phyloP scores from a whole-genome alignment of 2,797 vertebrate species.

The Zenarchopterus dispar region DNA sequence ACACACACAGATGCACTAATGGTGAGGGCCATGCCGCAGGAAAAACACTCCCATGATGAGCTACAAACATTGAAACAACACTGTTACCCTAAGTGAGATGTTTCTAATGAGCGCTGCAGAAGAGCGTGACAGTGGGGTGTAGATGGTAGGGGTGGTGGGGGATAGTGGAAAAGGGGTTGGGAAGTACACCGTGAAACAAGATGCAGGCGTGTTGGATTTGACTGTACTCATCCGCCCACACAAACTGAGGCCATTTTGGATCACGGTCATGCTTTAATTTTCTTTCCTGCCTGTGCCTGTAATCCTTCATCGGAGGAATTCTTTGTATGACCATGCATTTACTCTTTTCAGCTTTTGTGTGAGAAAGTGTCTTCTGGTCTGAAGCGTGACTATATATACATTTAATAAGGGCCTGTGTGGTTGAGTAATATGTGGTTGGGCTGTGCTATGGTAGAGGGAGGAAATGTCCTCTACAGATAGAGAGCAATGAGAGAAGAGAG shows the following conservation, averaged over 20 bases:
- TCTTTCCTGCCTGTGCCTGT: slow-evolving; percentile 35
- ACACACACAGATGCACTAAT: slow-evolving; percentile 47
- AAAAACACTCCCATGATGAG: slow-evolving; percentile 75
- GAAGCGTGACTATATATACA: slow-evolving; percentile 85
- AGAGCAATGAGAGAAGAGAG: slow-evolving; percentile 63
- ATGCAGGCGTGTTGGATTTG: slow-evolving; percentile 57
- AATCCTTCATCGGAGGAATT: slow-evolving; percentile 42
- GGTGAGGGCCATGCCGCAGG: slow-evolving; percentile 60
- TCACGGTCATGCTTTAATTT: slow-evolving; percentile 50
- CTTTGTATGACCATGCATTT: slow-evolving; percentile 56
- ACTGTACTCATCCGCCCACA: slow-evolving; percentile 58
- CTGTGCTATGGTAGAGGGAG: slow-evolving; percentile 68
- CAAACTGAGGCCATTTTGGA: slow-evolving; percentile 69
- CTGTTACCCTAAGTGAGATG: slow-evolving; percentile 75
- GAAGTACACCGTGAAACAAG: slow-evolving; percentile 53
- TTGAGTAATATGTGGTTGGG: slow-evolving; percentile 81
- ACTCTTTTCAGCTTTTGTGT: slow-evolving; percentile 68
- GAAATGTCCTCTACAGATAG: slow-evolving; percentile 77
- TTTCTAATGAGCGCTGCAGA: slow-evolving; percentile 73
- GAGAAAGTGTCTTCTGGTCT: slow-evolving; percentile 76
- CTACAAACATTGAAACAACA: slow-evolving; percentile 81
- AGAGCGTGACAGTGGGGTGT: slow-evolving; percentile 47
- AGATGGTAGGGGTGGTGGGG: neutral
- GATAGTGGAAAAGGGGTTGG: neutral
- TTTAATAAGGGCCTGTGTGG: slow-evolving; percentile 86